Conservation (phyloP, 2,888 invertebrate species). For the Drosophila kanekoi region DNA sequence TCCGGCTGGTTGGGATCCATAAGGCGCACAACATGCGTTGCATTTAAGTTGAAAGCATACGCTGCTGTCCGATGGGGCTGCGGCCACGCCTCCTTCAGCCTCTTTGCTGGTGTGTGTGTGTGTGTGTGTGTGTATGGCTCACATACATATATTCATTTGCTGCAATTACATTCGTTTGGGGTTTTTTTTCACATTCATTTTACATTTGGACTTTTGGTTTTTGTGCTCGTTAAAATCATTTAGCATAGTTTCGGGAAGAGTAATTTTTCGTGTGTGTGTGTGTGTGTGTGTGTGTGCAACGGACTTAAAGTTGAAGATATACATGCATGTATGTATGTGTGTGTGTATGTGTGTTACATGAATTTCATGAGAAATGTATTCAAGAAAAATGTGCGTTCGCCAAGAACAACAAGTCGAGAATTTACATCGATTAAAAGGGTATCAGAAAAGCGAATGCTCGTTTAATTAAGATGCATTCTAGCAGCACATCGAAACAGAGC, state of each 20-base stretch:
- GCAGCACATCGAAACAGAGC: no score
- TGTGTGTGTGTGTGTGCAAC: conserved; percentile 4
- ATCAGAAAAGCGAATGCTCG: neutral
- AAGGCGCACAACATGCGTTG: conserved; percentile 67
- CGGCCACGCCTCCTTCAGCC: conserved; percentile 16
- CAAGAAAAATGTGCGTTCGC: neutral
- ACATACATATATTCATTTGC: conserved; percentile 76
- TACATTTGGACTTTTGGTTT: conserved; percentile 44
- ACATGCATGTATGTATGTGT: conserved; percentile 7
- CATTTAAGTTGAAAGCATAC: conserved; percentile 49
- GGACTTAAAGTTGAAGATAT: conserved; percentile 17
- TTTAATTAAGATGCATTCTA: neutral
- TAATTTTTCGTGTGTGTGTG: neutral
- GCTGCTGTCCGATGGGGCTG: neutral
- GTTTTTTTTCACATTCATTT: conserved; percentile 22
- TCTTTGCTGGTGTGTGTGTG: neutral
- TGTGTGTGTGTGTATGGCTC: conserved; percentile 17
- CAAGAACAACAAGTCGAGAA: neutral
- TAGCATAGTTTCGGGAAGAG: conserved; percentile 57
- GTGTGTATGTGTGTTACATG: conserved; percentile 24
- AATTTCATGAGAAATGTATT: no score
- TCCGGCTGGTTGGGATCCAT: conserved; percentile 32
- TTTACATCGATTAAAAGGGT: neutral
- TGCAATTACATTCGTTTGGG: conserved; percentile 68
- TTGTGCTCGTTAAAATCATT: conserved; percentile 60